Conservation (phyloP, 2,113 vertebrate species). For the Hemiscyllium ocellatum region DNA sequence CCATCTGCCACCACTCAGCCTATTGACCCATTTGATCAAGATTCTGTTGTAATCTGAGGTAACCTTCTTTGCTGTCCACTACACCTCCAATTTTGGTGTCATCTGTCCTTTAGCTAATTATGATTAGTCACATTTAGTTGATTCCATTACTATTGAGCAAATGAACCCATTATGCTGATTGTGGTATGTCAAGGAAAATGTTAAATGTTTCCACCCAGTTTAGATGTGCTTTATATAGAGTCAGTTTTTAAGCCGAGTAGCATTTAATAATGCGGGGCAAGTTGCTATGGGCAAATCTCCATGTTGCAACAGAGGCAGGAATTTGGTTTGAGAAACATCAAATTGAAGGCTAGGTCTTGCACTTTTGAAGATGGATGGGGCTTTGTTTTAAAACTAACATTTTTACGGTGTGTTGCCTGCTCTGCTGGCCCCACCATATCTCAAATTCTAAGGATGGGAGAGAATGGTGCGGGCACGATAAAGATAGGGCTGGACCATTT, state of each 20-base stretch:
- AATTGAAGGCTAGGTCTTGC: background rate
- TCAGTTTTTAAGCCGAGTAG: background rate
- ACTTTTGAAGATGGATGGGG: background rate
- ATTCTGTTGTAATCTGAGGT: no score
- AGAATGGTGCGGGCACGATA: no score
- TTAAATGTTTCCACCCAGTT: background rate
- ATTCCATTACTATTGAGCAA: background rate
- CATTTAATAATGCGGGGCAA: background rate
- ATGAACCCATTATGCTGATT: background rate
- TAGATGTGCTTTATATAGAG: no score
- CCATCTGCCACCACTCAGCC: no score
- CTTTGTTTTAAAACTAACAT: background rate
- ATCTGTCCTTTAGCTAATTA: background rate
- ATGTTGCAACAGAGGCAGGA: background rate
- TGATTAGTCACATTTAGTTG: background rate
- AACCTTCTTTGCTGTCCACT: no score
- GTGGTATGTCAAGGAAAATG: background rate
- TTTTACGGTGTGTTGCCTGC: no score
- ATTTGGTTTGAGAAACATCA: background rate
- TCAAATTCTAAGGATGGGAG: no score
- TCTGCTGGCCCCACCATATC: background rate
- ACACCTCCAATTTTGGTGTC: no score
- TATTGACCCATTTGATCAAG: no score
- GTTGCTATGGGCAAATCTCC: background rate
- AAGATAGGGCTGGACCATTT: background rate